Conservation (phyloP, 2,113 vertebrate genomes). For the Girardinichthys multiradiatus region DNA sequence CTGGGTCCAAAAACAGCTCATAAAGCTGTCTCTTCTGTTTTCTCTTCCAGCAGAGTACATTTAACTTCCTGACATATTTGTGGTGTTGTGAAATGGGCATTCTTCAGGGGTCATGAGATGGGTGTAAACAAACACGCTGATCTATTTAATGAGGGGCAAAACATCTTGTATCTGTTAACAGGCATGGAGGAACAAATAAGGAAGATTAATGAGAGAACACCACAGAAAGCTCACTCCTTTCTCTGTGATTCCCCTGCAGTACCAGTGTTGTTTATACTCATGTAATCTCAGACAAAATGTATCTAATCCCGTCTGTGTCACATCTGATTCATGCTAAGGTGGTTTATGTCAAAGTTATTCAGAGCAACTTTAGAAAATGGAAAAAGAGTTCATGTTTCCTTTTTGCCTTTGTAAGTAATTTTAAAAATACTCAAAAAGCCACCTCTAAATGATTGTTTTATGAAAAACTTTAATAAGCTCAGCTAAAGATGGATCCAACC, state of each 20-base stretch:
- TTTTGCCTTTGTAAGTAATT: background rate
- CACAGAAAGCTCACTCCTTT: background rate
- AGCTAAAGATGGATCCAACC: too few species aligned
- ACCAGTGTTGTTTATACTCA: conserved; percentile 15
- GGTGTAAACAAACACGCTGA: conserved; percentile 26
- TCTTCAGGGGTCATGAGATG: conserved; percentile 26
- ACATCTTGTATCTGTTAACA: background rate
- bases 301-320: background rate
- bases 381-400: background rate
- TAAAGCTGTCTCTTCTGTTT: conserved; percentile 61
- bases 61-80: conserved; percentile 48
- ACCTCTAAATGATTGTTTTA: background rate
- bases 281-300: background rate
- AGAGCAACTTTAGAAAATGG: background rate
- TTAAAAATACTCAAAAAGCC: background rate
- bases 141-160: conserved; percentile 7
- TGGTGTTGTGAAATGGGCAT: conserved; percentile 36
- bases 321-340: background rate
- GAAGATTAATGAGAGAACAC: background rate
- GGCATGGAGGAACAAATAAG: background rate
- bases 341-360: background rate
- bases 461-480: too few species aligned
- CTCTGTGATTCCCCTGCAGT: background rate
- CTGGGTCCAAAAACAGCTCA: conserved; percentile 55
- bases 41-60: conserved; percentile 12